Evolutionary conservation across 2,888 invertebrate species (phyloP).

Genomic region (Phengaris arion): DNA sequence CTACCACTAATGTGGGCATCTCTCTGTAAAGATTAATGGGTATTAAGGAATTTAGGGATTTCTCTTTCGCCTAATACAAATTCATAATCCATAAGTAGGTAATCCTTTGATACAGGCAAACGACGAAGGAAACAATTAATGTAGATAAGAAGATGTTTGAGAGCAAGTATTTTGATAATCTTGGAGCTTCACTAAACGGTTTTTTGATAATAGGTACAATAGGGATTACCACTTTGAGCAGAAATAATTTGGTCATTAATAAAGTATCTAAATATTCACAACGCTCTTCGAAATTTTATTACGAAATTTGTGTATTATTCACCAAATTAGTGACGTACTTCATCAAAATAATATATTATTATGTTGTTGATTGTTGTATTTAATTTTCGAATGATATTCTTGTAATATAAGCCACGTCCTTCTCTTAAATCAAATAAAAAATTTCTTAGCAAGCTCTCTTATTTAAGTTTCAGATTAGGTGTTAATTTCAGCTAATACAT

Average conservation of each 20-base stretch:
- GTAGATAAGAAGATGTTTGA: not conserved
- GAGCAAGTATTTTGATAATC: not conserved
- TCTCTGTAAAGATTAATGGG: too few species aligned
- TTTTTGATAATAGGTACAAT: not conserved
- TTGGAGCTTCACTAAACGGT: not conserved
- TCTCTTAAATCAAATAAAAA: too few species aligned
- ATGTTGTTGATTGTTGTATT: too few species aligned
- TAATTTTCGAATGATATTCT: too few species aligned
- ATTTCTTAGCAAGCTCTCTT: too few species aligned
- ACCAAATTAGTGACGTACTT: too few species aligned
- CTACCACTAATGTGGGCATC: too few species aligned
- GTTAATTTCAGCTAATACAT: not conserved
- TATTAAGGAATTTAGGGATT: not conserved
- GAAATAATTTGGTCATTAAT: not conserved
- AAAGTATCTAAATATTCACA: not conserved
- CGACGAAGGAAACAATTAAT: not conserved
- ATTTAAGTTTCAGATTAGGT: not conserved
- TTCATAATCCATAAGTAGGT: not conserved
- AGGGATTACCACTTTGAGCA: not conserved
- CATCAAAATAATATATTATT: too few species aligned
- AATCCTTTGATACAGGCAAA: constrained; percentile 2
- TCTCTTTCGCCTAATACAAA: not conserved
- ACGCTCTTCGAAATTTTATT: too few species aligned
- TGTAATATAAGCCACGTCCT: too few species aligned
- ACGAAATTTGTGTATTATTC: too few species aligned